Base-by-base conservation (phyloP, 2,888 invertebrate genomes). In the Melipona beecheii region DNA sequence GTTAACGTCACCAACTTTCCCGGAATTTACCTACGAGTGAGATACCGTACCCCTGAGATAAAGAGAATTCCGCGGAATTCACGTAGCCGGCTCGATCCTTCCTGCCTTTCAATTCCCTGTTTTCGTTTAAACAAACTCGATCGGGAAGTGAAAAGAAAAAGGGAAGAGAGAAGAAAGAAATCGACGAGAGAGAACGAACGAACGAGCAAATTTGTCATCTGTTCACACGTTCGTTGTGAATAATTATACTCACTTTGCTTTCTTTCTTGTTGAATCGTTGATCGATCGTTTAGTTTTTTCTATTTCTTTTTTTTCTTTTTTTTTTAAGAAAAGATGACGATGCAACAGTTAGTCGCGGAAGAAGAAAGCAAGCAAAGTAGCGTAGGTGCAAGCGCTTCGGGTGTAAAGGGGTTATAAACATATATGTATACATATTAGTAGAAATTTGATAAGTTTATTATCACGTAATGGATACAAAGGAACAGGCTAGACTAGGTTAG, bases 381-480 rank as follows among this genome's bases (percentile, higher is more conserved):
- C 19, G 60, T 71, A 50, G 70, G n/a, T 43, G 43, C 27, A 56
- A 76, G 50, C 75, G 54, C 9, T 62, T 75, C 75, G 64, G 86
- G 85, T 87, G 81, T 76, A 71, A 81, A 81, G 86, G 91, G 90
- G 81, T 90, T 87, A 89, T 83, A 84, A 83, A 90, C 87, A 85
- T 84, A 89, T 90, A 88, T 90, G 87, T 88, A 88, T 89, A 81
- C 90, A 87, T 87, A 89, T 90, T 85, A 90, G 89, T 92, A 91
- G 90, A 93, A 93, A 93, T 89, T 92, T 91, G 88, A 91, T 90
- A 89, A 91, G 90, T 93, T 93, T 93, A 93, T 93, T 93, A 90
- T 91, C 84, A 90, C 87, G 90, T 91, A 90, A 75, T 89, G 86
- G 89, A 89, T 93, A 93, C 91, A 93, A 90, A 92, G 90, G 89